Percentiles rank a stretch among this genome's conserved stretches.
phyloP scores from a whole-genome alignment of 2,113 vertebrate genomes.

The Alethe castanea region DNA sequence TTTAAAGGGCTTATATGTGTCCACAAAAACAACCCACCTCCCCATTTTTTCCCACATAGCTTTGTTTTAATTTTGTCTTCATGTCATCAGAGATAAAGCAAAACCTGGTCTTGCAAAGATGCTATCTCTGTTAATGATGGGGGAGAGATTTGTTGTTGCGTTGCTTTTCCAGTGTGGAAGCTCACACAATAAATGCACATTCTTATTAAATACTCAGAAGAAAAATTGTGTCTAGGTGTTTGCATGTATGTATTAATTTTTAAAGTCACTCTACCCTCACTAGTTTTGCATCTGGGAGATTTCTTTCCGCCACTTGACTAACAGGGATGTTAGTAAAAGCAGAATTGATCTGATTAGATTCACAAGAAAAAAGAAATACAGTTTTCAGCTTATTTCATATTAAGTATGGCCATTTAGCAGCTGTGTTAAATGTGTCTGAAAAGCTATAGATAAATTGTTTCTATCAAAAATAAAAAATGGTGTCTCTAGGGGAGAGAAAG shows the following conservation, averaged over 20 bases:
- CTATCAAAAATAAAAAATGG: not conserved
- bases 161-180: not conserved
- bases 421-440: not conserved
- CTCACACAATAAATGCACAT: not conserved
- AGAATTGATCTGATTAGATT: not conserved
- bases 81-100: not conserved
- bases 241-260: fast-evolving
- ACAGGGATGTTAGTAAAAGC: not conserved
- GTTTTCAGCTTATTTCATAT: not conserved
- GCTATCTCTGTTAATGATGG: not conserved
- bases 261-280: not conserved
- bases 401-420: not conserved
- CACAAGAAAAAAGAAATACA: not conserved
- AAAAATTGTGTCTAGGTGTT: not conserved
- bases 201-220: not conserved
- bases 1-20: not conserved
- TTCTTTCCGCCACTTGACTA: not conserved
- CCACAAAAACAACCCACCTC: not conserved
- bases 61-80: not conserved
- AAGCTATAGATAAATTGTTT: not conserved
- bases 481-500: not conserved
- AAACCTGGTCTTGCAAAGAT: not conserved
- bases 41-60: fast-evolving
- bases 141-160: not conserved
- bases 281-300: not conserved